These are phyloP conservation scores for Episyrphus balteatus DNA, from an alignment of 1,140 invertebrate genomes.

Conservation along the genomic window DNA sequence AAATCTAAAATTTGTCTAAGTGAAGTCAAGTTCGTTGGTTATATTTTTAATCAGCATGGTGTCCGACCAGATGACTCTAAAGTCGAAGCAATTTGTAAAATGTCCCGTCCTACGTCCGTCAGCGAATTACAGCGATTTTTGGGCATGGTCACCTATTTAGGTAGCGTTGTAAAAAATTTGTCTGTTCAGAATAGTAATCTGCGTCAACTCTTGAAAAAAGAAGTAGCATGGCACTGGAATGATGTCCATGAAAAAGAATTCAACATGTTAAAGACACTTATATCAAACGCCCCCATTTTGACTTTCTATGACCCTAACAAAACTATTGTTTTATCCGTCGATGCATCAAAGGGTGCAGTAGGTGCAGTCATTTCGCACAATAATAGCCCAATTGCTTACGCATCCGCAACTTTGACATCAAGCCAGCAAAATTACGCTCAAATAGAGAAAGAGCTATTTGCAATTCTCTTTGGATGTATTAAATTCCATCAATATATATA, in stretches of 20 bases:
- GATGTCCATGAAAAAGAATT: conserved; percentile 2
- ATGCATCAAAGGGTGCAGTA: conserved; percentile 14
- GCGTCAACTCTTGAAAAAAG: conserved; percentile 11
- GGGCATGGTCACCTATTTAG: conserved; percentile 21
- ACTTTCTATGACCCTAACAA: conserved; percentile 20
- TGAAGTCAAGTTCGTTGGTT: conserved; percentile 27
- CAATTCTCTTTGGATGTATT: conserved; percentile 28
- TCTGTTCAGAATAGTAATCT: conserved; percentile 13
- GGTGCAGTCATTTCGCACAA: conserved; percentile 14
- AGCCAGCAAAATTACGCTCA: conserved; percentile 37
- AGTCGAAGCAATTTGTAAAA: conserved; percentile 16
- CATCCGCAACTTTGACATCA: conserved; percentile 23
- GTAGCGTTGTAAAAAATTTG: conserved; percentile 19
- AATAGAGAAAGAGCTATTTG: conserved; percentile 40
- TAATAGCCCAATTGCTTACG: conserved; percentile 24
- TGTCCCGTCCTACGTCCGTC: conserved; percentile 16
- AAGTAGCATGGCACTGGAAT: conserved; percentile 4
- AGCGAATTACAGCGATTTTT: conserved; percentile 22
- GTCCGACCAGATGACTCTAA: conserved; percentile 14
- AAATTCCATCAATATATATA: conserved; percentile 36
- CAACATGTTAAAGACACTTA: conserved; percentile 16
- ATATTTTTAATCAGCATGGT: conserved; percentile 15
- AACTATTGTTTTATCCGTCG: conserved; percentile 13
- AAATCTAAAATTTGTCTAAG: not conserved
- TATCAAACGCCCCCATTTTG: conserved; percentile 23